Evolutionary conservation across 2,113 vertebrate species (phyloP), one percentile per base, ranked within the genome.

Genomic region (Bombycilla garrulus): DNA sequence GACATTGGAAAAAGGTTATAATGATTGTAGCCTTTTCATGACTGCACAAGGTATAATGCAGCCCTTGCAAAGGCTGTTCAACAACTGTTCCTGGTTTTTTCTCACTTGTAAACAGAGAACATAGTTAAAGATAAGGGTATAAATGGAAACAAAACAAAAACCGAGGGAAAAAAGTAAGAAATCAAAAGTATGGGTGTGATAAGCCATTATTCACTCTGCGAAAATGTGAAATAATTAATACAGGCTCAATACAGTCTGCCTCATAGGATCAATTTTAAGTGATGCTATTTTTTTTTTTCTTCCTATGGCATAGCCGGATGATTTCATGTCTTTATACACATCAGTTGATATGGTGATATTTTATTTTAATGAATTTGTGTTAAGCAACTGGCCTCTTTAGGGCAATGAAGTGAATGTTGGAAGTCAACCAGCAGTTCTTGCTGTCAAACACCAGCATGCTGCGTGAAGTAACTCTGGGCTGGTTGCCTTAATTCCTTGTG

Each of bases 371-470:
- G 35, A 48, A 17, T 74, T 84, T 48, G 18, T 47, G 24, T 57
- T 58, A 24, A 74, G 57, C 12, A 2, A 7, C 76, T 42, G 86
- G 20, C 62, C 62, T 57, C 40, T 56, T 73, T 33, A 14, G 66
- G 62, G 60, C 6, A 18, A 18, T 65, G 87, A 74, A 61, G 67
- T 24, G 23, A 38, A 4, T 50, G 18, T 47, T 69, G 67, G 74
- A 88, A 73, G 80, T 38, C 71, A 38, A 21, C n/a, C 84, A 86
- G 16, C 79, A 47, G 23, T 45, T 66, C 54, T 62, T 70, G 44
- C 81, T 53, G 1, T 35, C 1, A 0, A 40, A 14, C 5, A 26
- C 33, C 23, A 35, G n/a, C 53, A 15, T 1, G 1, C 81, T 80
- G 71, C 0, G 1, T 3, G 4, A 11, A 73, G 45, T 21, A 38